Base-by-base conservation (phyloP, 2,888 invertebrate genomes). In the Amitus sp. region DNA sequence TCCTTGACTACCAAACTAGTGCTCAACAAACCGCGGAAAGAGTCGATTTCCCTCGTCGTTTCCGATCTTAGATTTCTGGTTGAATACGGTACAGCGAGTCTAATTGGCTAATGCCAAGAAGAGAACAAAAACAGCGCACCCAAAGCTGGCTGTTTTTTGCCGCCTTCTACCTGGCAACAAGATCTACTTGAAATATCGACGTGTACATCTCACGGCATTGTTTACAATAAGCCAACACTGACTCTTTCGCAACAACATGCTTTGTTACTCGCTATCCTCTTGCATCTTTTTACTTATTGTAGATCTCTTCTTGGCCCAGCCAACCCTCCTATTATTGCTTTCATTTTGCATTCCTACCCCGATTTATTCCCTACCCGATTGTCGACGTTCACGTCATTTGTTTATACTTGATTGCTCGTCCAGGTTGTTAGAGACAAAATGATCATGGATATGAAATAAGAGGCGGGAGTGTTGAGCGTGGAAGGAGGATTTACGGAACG, bases 211-310 rank as follows among this genome's bases (percentile, higher is more conserved):
- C 13, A 27, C 12, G 30, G 30, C 30, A 28, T 15, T 15, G n/a
- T 46, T 45, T 39, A 19, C 2, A 45, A 23, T 10, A 23, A 4
- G 20, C 42, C 42, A 42, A 42, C 42, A 19, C 42, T 2, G 7
- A 15, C 42, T 9, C 39, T 15, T 13, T n/a, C 39, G 5, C 19
- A 43, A 18, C 19, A 18, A 28, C 13, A 23, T 39, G 50, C 55
- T 34, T 5, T 45, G 43, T 19, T 40, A 4, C 47, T 43, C 30
- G 18, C 23, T 30, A 65, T 79, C 79, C 78, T 82, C 79, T 82
- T 76, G 78, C 73, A 75, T 82, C 82, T 82, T 82, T 80, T 81
- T 78, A 82, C 82, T 82, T 83, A 80, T 71, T 47, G 60, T 82
- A 80, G 75, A 75, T 65, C 68, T 82, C 83, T 83, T 84, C 83